A percentile compares a stretch with the other conserved stretches of the same genome.
These are phyloP conservation scores for Drosophila paulistorum DNA, from an alignment of 1,140 invertebrate genomes.

Conservation along the genomic window DNA sequence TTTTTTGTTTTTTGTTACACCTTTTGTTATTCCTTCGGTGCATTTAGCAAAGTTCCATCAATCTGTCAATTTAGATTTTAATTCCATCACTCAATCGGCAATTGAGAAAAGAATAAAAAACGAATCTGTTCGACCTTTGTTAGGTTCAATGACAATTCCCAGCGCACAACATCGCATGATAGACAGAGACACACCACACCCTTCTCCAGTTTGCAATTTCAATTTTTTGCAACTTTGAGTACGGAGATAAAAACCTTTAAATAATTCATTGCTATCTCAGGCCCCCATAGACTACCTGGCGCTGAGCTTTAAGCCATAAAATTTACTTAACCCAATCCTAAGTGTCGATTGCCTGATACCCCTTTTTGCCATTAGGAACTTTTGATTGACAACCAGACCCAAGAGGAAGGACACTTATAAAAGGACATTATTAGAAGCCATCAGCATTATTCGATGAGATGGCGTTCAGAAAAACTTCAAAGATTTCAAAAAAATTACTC, in stretches of 20 bases:
- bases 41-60: conserved; percentile 11
- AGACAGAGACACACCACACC: conserved; percentile 5
- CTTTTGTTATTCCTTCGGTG: not conserved
- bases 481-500: too few species aligned
- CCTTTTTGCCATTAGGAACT: not conserved
- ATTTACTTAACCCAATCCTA: not conserved
- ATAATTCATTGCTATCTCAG: conserved; percentile 15
- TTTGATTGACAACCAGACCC: too few species aligned
- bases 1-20: not conserved
- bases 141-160: conserved; percentile 22
- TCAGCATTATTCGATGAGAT: too few species aligned
- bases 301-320: conserved; percentile 12
- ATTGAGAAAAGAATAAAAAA: not conserved
- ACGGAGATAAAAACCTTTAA: conserved; percentile 16
- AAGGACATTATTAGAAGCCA: too few species aligned
- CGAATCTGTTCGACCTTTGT: conserved; percentile 4
- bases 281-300: conserved; percentile 8
- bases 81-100: conserved; percentile 16
- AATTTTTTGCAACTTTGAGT: conserved; percentile 12
- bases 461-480: too few species aligned
- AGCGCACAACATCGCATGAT: not conserved
- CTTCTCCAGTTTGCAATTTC: conserved; percentile 12
- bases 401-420: too few species aligned
- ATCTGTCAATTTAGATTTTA: conserved; percentile 12
- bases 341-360: not conserved